Percentiles rank a stretch among this genome's conserved stretches.
These are phyloP conservation scores for Aptenodytes patagonicus DNA, from an alignment of 2,113 vertebrate species.

Conservation along the genomic window DNA sequence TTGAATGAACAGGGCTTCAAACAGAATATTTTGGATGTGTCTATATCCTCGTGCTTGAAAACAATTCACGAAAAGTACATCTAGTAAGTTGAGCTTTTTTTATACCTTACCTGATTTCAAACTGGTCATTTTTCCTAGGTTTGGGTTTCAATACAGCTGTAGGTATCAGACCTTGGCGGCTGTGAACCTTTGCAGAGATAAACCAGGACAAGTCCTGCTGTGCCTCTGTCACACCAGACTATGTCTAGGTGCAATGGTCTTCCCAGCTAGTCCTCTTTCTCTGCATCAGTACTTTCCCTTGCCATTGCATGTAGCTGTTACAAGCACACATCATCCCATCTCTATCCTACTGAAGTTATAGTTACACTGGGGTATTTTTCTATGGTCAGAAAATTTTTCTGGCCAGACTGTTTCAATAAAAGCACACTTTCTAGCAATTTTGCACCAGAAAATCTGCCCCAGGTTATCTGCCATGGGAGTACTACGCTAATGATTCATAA, in stretches of 20 bases:
- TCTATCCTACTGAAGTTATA: not conserved
- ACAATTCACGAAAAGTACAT: not conserved
- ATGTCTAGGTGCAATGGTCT: not conserved
- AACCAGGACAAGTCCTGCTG: not conserved
- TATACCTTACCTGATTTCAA: not conserved
- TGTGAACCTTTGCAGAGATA: not conserved
- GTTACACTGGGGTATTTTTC: not conserved
- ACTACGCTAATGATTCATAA: not conserved
- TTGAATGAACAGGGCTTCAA: not conserved
- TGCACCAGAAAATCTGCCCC: not conserved
- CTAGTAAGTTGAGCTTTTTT: slow-evolving; percentile 2
- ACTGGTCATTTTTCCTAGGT: not conserved
- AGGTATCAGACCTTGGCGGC: not conserved
- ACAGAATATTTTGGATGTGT: not conserved
- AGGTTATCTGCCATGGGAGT: not conserved
- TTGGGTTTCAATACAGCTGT: not conserved
- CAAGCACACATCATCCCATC: not conserved
- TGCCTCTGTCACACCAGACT: not conserved
- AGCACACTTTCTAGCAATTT: not conserved
- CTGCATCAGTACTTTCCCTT: not conserved
- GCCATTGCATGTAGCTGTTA: not conserved
- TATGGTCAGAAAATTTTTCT: not conserved
- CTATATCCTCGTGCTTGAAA: slow-evolving; percentile 39
- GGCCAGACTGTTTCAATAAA: not conserved
- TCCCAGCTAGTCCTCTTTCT: not conserved